Conservation (phyloP, 1,140 invertebrate species). For the Cataglyphis hispanica region DNA sequence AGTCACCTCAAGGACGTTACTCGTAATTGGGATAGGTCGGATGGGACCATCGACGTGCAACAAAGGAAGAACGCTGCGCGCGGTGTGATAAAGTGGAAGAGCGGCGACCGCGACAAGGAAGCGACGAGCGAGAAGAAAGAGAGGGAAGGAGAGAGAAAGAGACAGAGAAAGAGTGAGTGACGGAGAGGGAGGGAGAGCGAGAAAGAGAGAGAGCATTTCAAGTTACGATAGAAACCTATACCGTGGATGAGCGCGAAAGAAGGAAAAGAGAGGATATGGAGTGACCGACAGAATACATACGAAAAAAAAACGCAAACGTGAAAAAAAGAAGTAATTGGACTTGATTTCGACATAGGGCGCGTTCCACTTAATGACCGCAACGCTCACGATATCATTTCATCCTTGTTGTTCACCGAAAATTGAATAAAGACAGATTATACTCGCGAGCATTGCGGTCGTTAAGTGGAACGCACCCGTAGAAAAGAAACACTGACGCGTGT, state of each 20-base stretch:
- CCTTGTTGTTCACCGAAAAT: too few relatives aligned
- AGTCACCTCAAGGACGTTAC: conserved; percentile 82
- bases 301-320: background rate
- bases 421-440: too few relatives aligned
- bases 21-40: conserved; percentile 84
- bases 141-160: background rate
- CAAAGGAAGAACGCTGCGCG: conserved; percentile 6
- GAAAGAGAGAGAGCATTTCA: background rate
- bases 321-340: background rate
- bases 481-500: conserved; percentile 25
- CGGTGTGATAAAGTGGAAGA: conserved; percentile 7
- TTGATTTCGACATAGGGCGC: background rate
- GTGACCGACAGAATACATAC: background rate
- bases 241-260: conserved; percentile 15
- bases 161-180: too few relatives aligned
- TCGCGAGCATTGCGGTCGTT: too few relatives aligned
- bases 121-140: background rate
- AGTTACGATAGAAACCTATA: conserved; percentile 35
- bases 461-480: too few relatives aligned
- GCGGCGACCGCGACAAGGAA: conserved; percentile 6
- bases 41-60: conserved; percentile 61
- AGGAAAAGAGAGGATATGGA: background rate
- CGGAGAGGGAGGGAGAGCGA: conserved; percentile 5
- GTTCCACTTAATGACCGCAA: too few relatives aligned
- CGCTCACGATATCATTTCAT: too few relatives aligned